Percentiles rank a stretch among this genome's conserved stretches.
Conservation (phyloP, 2,888 invertebrate species). For the Balanococcus diminutus region DNA sequence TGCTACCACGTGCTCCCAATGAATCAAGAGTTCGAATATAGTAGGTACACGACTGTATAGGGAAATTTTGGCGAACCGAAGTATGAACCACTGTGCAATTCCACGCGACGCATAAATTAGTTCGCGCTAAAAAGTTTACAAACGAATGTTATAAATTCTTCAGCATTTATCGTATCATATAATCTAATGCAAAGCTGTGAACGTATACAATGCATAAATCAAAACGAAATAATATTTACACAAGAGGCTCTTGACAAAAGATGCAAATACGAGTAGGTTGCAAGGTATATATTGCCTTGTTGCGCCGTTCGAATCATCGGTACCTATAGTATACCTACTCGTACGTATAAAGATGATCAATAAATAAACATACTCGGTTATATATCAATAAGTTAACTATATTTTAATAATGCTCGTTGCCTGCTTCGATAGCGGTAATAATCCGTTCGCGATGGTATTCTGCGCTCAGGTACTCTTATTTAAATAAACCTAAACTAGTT, state of each 20-base stretch:
- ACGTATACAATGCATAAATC: conserved; percentile 52
- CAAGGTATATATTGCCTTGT: background rate
- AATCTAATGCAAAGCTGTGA: conserved; percentile 52
- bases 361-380: conserved; percentile 46
- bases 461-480: conserved; percentile 26
- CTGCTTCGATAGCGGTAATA: conserved; percentile 29
- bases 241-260: conserved; percentile 49
- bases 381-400: conserved; percentile 54
- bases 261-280: conserved; percentile 55
- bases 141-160: conserved; percentile 48
- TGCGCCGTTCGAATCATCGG: conserved; percentile 34
- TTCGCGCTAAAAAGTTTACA: conserved; percentile 11
- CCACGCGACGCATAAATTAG: conserved; percentile 33
- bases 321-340: background rate
- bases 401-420: conserved; percentile 52
- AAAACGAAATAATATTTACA: conserved; percentile 55
- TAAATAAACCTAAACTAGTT: conserved; percentile 49
- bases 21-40: background rate
- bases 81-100: background rate
- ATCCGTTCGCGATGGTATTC: conserved; percentile 22
- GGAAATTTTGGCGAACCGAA: background rate
- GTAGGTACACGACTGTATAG: no score
- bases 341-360: conserved; percentile 38
- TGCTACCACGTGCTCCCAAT: background rate
- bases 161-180: conserved; percentile 52